Conservation (phyloP, 1,140 invertebrate species). For the Diachasmimorpha longicaudata region DNA sequence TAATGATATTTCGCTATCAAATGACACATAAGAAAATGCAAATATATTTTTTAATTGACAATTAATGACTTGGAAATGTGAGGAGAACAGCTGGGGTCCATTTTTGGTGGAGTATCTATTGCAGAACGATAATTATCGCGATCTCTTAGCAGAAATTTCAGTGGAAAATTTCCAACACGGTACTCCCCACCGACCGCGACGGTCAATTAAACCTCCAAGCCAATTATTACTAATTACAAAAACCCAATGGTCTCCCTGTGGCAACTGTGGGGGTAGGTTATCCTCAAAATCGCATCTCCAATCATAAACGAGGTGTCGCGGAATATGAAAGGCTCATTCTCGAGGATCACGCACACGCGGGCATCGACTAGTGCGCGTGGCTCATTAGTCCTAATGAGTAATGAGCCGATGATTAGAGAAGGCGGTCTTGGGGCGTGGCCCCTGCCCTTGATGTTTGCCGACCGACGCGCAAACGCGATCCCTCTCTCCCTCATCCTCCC, state of each 20-base stretch:
- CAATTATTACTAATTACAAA: too few relatives aligned
- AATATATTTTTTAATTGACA: neutral
- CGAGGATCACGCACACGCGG: constrained; percentile 29
- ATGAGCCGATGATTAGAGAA: constrained; percentile 63
- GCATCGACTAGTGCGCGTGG: constrained; percentile 49
- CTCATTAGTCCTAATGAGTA: constrained; percentile 64
- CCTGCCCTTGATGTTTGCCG: constrained; percentile 56
- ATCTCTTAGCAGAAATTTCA: too few relatives aligned
- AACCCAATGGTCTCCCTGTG: too few relatives aligned
- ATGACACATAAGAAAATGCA: neutral
- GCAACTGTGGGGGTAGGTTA: too few relatives aligned
- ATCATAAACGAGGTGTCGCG: constrained; percentile 13
- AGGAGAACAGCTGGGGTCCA: too few relatives aligned
- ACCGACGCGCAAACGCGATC: constrained; percentile 35
- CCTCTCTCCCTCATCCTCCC: constrained; percentile 22
- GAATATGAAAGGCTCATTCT: neutral
- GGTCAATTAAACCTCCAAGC: too few relatives aligned
- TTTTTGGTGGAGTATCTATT: too few relatives aligned
- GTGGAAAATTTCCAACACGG: too few relatives aligned
- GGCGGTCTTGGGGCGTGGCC: constrained; percentile 60
- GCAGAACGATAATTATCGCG: neutral
- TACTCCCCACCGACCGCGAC: too few relatives aligned
- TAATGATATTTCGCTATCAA: neutral
- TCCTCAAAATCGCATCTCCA: neutral
- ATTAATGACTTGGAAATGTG: neutral